These are phyloP conservation scores for Anolis sagrei DNA, from an alignment of 2,113 vertebrate species.

Conservation along the genomic window DNA sequence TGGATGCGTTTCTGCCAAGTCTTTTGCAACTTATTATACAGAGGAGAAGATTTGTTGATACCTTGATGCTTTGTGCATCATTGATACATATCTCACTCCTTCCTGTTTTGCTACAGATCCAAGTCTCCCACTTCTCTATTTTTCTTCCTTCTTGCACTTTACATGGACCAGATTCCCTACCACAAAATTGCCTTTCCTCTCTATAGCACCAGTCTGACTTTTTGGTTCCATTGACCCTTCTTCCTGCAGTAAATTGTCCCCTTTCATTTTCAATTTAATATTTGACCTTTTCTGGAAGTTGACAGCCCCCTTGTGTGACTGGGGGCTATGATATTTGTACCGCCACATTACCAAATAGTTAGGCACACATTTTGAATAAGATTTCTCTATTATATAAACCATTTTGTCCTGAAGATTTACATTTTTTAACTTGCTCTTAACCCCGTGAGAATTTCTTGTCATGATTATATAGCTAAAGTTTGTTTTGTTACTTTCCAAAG, in stretches of 20 bases:
- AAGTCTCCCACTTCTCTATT: neutral
- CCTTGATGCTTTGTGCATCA: neutral
- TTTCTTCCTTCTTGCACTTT: neutral
- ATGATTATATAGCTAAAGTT: conserved; percentile 10
- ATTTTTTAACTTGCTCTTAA: neutral
- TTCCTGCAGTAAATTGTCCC: neutral
- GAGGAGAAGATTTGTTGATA: neutral
- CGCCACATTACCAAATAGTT: neutral
- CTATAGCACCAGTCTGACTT: neutral
- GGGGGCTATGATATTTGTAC: neutral
- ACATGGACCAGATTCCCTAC: neutral
- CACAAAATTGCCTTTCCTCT: neutral
- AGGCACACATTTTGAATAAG: neutral
- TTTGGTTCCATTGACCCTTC: neutral
- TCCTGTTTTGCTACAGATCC: neutral
- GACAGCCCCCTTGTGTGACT: neutral
- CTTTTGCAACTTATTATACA: neutral
- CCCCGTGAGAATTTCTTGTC: neutral
- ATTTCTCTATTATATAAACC: neutral
- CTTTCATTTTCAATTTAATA: neutral
- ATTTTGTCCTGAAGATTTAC: neutral
- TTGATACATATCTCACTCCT: neutral
- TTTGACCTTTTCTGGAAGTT: neutral
- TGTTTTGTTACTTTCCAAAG: neutral
- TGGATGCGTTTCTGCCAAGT: neutral